Evolutionary conservation across 1,140 invertebrate species (phyloP), one percentile per base, ranked within the genome.

Genomic region (Hesperophylax magnus): DNA sequence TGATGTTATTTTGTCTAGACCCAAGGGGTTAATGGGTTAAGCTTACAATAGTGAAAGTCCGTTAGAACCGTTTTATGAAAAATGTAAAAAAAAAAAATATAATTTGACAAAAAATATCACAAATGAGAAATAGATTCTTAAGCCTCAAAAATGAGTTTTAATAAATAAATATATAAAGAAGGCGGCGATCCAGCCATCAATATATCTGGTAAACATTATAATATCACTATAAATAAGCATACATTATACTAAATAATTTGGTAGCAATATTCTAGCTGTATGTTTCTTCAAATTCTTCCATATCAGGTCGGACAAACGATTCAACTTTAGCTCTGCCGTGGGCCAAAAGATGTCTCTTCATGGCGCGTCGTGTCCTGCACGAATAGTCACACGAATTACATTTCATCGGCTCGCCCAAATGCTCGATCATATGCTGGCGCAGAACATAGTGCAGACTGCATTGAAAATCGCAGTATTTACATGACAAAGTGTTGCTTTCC

Each of bases 331-430:
- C 53, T 52, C 18, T 22, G 22, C n/a, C 20, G 27, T 75, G 71
- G 11, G 71, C 56, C 22, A 20, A 27, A 9, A 58, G 6, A 31
- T 75, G 71, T 58, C 53, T 18, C 27, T 58, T 54, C 71, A 75
- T 75, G 6, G 22, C 53, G 2, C 71, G 52, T 31, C 71, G 22
- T 4, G 71, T 75, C 20, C 24, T 54, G 27, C 71, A 75, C 6
- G 71, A 27, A 58, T 75, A 75, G 9, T 27, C 24, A 24, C 71
- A 75, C 0, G n/a, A 22, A 22, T 75, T 22, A 58, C 54, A 75
- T 75, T 58, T 75, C 54, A 75, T 54, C 9, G 71, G 54, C 22
- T 58, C 71, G 2, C n/a, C 22, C 14, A n/a, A 54, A 34, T 75
- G 71, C 14, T 75, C 22, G 0, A 22, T 31, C 18, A 56, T 31